These are phyloP conservation scores for Panurus biarmicus DNA, from an alignment of 2,113 vertebrate genomes.

Conservation along the genomic window DNA sequence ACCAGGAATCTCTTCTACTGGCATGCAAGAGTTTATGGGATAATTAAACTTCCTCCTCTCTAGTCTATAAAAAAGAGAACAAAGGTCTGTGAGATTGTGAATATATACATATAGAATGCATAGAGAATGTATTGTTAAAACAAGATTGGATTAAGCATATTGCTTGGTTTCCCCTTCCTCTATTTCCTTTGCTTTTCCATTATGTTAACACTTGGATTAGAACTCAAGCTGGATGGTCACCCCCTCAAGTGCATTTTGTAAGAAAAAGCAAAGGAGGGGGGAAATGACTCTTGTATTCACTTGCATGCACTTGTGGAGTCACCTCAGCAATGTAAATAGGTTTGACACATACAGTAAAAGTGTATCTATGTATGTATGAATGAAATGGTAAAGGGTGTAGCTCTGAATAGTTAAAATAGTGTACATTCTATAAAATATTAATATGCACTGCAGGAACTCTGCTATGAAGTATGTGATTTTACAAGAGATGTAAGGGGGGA, in stretches of 20 bases:
- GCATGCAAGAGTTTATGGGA: background rate
- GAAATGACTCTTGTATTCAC: background rate
- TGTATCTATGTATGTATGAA: background rate
- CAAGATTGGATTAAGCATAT: background rate
- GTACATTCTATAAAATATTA: background rate
- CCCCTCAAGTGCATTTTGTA: background rate
- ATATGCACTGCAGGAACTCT: background rate
- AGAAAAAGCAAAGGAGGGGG: background rate
- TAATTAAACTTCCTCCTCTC: background rate
- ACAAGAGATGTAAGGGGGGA: background rate
- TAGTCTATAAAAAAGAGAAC: background rate
- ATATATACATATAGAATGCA: background rate
- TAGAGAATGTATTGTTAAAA: background rate
- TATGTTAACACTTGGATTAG: background rate
- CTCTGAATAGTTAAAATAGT: background rate
- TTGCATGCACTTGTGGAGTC: background rate
- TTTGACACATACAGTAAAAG: background rate
- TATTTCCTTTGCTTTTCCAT: background rate
- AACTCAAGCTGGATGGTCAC: background rate
- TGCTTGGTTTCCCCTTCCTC: background rate
- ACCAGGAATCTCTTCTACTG: background rate
- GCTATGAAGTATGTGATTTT: background rate
- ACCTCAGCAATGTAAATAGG: background rate
- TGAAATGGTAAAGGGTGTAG: background rate
- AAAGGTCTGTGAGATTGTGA: background rate